Conservation (phyloP, 2,797 vertebrate species). For the Phoeniculus purpureus region DNA sequence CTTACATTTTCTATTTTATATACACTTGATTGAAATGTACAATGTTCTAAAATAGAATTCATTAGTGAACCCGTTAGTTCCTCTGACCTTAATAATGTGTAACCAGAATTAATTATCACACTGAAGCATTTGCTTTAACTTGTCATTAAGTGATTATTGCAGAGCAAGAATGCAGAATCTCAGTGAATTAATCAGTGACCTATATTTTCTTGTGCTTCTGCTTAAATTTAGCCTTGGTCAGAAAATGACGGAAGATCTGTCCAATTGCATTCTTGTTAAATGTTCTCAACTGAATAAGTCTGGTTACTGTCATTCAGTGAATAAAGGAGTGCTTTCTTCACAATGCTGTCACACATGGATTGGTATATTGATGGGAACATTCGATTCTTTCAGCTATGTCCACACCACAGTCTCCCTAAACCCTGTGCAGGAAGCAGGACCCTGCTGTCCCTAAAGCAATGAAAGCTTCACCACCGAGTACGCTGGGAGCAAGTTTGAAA, state of each 20-base stretch:
- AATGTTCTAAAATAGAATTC: constrained; percentile 50
- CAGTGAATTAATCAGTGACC: constrained; percentile 71
- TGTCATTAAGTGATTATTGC: constrained; percentile 65
- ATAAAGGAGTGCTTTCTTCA: constrained; percentile 64
- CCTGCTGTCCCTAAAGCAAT: background rate
- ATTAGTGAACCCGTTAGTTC: constrained; percentile 48
- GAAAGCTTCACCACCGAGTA: background rate
- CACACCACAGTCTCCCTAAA: background rate
- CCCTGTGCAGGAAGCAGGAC: background rate
- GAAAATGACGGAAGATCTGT: constrained; percentile 63
- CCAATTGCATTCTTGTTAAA: constrained; percentile 64
- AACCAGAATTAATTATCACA: constrained; percentile 67
- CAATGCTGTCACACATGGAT: constrained; percentile 58
- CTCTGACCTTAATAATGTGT: constrained; percentile 60
- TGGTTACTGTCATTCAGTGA: constrained; percentile 28
- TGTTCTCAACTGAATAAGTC: constrained; percentile 54
- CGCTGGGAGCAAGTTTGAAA: constrained; percentile 1
- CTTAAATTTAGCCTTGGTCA: constrained; percentile 55
- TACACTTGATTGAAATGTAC: constrained; percentile 32
- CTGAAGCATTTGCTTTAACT: constrained; percentile 54
- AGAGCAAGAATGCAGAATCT: constrained; percentile 61
- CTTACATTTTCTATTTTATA: constrained; percentile 22
- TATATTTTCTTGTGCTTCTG: constrained; percentile 62
- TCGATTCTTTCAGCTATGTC: constrained; percentile 16
- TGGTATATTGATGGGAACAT: constrained; percentile 54